Evolutionary conservation across 2,888 invertebrate genomes (phyloP), one percentile per base, ranked within the genome.

Genomic region (Myopa tessellatipennis): DNA sequence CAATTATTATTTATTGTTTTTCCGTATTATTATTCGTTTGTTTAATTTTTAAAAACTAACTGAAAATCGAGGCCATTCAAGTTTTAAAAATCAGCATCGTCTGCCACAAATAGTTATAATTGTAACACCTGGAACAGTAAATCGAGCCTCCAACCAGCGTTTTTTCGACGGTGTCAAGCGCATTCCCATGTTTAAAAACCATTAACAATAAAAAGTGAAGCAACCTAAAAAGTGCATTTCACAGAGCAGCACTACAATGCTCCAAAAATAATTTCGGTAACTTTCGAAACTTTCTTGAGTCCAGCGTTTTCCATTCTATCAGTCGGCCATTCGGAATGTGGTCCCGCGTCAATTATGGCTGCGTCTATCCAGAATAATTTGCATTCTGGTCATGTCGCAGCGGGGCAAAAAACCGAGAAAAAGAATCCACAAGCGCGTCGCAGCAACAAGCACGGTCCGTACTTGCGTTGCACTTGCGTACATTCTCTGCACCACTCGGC

Each of bases 281-380:
- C 50, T 26, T 38, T 61, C 61, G 18, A 61, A 61, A 61, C 8
- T 61, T 26, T 26, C 8, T 61, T 61, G 8, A 26, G 3, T n/a
- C 61, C n/a, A n/a, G 10, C n/a, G 3, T 61, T n/a, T 8, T 16
- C 0, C 12, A 34, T 16, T 55, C 7, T 34, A 12, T 34, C 34
- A 36, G 4, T 36, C 6, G 1, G 55, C 18, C 26, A 52, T 36
- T 55, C 26, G 8, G 18, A 3, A 36, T n/a, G 18, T 26, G 3
- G 36, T 58, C 38, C 36, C 40, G 60, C 45, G 40, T 61, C 73
- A 73, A 26, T 61, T 73, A 26, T 73, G 73, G 73, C 45, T 12
- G 18, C 60, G 26, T 73, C 73, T 73, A 18, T 12, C 10, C 10
- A n/a, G 45, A 12, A 40, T 12, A 26, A 34, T 38, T 45, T 45